Conservation (phyloP, 2,797 vertebrate species). For the Steatocranus sp. region DNA sequence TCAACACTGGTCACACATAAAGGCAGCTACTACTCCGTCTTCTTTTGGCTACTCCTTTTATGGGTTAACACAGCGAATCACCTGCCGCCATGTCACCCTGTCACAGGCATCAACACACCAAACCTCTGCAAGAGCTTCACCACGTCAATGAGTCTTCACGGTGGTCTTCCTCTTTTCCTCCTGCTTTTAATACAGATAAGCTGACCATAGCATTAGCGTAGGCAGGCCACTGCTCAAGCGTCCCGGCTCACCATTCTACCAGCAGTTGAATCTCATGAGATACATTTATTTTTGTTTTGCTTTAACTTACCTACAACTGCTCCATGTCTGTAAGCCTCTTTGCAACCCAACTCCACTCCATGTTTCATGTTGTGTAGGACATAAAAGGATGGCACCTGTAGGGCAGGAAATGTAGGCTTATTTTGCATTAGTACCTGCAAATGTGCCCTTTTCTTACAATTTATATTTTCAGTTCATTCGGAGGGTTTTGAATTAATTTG, state of each 20-base stretch:
- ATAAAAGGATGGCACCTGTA: not conserved
- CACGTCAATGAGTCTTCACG: not conserved
- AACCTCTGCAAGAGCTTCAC: not conserved
- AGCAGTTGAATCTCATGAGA: not conserved
- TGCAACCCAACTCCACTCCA: not conserved
- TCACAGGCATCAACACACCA: not conserved
- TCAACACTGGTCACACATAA: not conserved
- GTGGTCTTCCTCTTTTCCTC: not conserved
- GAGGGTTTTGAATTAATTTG: not conserved
- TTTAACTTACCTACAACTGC: not conserved
- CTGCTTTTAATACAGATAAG: not conserved
- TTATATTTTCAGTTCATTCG: not conserved
- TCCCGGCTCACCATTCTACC: not conserved
- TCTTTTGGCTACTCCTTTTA: not conserved
- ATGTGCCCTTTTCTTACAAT: not conserved
- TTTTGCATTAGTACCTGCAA: not conserved
- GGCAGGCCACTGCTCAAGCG: not conserved
- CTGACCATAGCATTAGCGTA: not conserved
- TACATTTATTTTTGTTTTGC: not conserved
- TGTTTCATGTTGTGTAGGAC: not conserved
- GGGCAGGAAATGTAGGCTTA: not conserved
- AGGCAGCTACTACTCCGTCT: not conserved
- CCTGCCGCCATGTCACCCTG: not conserved
- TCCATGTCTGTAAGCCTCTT: not conserved
- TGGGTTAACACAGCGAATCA: not conserved